Evolutionary conservation across 2,888 invertebrate species (phyloP), one percentile per base, ranked within the genome.

Genomic region (Perdita meconis): DNA sequence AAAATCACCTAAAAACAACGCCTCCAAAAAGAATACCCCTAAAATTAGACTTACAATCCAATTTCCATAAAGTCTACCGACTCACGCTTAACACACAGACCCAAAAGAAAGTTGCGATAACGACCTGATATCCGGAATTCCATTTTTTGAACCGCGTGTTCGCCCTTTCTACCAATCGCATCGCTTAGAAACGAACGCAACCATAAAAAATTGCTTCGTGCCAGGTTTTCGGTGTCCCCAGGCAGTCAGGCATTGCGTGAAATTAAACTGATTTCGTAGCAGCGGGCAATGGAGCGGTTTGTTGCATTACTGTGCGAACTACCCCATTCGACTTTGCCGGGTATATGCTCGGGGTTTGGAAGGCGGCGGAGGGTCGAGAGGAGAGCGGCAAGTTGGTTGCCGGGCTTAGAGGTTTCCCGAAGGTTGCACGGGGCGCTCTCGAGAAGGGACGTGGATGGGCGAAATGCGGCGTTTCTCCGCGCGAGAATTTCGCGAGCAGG

Each of bases 241-340:
- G 26, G 26, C 44, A 53, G 51, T 13, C 59, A 64, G 36, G 56
- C 67, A 60, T 84, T 72, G 63, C 50, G 57, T 44, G 67, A 68
- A 86, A 84, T 83, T 78, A 74, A 74, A 81, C 38, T 30, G 72
- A 83, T 76, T 74, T 44, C 57, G 30, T 2, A n/a, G 13, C 42
- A 42, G 13, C 47, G 40, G 19, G 63, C 63, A 63, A 69, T 74
- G 73, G 42, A 53, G 73, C 60, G 66, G 60, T 73, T 71, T 63
- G 64, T 76, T 71, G 57, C 60, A 69, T 63, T 50, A 47, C 36
- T 55, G 66, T 55, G 76, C 60, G 63, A 82, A 73, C 68, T 42
- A 60, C 55, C 67, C 51, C 53, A 61, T 76, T 71, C 47, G 61
- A 12, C 34, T 34, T n/a, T 38, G 24, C 38, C n/a, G 8, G 10